Percentiles rank a stretch among this genome's conserved stretches.
Evolutionary conservation across 1,140 invertebrate species (phyloP).

Genomic region (Ooceraea biroi): DNA sequence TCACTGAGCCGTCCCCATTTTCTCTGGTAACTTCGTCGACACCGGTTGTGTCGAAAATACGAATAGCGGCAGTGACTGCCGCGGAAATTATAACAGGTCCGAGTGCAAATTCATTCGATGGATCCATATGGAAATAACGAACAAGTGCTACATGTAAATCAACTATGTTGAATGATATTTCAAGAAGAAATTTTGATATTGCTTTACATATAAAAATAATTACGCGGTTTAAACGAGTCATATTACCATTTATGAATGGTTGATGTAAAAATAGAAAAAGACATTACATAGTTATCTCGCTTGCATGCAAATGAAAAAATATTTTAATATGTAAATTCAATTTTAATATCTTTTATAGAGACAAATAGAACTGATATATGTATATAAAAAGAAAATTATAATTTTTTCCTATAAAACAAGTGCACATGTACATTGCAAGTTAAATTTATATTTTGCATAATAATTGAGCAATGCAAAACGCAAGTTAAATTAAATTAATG

Average conservation of each 20-base stretch:
- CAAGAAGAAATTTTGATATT: neutral
- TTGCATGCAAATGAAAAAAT: too few relatives aligned
- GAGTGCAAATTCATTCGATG: constrained; percentile 6
- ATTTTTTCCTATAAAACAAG: too few relatives aligned
- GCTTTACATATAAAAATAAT: neutral
- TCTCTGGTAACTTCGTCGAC: constrained; percentile 46
- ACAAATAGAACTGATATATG: too few relatives aligned
- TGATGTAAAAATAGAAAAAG: too few relatives aligned
- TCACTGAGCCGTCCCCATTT: constrained; percentile 44
- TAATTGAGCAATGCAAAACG: neutral
- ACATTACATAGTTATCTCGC: too few relatives aligned
- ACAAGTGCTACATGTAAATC: neutral
- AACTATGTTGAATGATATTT: neutral
- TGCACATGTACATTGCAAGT: too few relatives aligned
- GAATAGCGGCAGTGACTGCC: constrained; percentile 13
- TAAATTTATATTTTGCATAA: too few relatives aligned
- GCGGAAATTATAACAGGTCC: neutral
- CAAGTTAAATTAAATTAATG: neutral
- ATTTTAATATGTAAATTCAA: too few relatives aligned
- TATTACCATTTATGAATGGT: too few relatives aligned
- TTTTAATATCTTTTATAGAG: too few relatives aligned
- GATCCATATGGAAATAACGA: neutral
- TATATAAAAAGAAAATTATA: too few relatives aligned
- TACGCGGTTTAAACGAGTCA: neutral
- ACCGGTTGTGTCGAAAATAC: constrained; percentile 26